Percentiles rank a stretch among this genome's conserved stretches.
phyloP scores from a whole-genome alignment of 2,113 vertebrate species.

The Dicentrarchus labrax region DNA sequence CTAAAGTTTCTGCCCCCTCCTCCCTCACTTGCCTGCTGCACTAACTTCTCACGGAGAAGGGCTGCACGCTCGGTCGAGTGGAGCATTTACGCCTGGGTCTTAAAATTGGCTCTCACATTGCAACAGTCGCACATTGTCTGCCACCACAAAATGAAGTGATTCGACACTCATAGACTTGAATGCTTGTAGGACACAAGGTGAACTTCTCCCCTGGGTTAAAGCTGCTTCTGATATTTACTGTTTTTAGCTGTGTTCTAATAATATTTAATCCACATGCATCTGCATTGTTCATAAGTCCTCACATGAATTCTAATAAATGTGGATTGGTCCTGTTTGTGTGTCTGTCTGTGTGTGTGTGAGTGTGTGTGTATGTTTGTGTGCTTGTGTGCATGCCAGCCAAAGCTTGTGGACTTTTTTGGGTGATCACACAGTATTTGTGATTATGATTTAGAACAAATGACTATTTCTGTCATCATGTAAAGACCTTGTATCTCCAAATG shows the following conservation, averaged over 20 bases:
- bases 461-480: not conserved
- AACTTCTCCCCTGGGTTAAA: constrained; percentile 21
- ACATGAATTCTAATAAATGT: constrained; percentile 22
- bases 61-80: not conserved
- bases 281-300: constrained; percentile 20
- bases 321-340: not conserved
- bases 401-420: constrained; percentile 9
- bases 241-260: constrained; percentile 4
- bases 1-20: constrained; percentile 32
- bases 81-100: constrained; percentile 30
- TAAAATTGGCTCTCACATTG: constrained; percentile 34
- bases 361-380: constrained; percentile 1
- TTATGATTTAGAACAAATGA: not conserved
- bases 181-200: constrained; percentile 26
- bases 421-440: not conserved
- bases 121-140: constrained; percentile 38
- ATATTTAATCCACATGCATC: constrained; percentile 30
- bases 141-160: constrained; percentile 36
- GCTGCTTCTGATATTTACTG: constrained; percentile 19
- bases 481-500: constrained; percentile 31
- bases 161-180: constrained; percentile 33
- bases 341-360: not conserved
- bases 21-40: constrained; percentile 70
- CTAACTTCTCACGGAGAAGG: constrained; percentile 63
- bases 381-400: constrained; percentile 19